phyloP scores from a whole-genome alignment of 2,113 vertebrate species.

The Ophiodon elongatus region DNA sequence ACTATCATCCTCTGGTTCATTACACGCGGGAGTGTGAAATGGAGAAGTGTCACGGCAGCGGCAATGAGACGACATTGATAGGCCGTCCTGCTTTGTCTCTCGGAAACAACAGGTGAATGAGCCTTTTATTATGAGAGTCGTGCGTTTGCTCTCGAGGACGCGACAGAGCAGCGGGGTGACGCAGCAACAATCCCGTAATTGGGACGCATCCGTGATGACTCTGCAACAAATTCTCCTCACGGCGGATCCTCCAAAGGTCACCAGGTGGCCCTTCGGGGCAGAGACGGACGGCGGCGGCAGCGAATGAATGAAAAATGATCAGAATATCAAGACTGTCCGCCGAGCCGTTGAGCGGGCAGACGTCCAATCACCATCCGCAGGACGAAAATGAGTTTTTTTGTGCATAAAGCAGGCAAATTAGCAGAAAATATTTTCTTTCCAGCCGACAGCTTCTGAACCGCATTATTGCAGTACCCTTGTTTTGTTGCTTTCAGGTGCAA shows the following conservation, averaged over 20 bases:
- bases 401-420: slow-evolving; percentile 20
- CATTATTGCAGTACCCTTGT: neutral
- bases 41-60: neutral
- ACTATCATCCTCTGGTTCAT: slow-evolving; percentile 49
- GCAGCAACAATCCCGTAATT: neutral
- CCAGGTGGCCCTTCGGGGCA: slow-evolving; percentile 23
- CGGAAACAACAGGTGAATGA: neutral
- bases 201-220: neutral
- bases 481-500: slow-evolving; percentile 33
- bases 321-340: slow-evolving; percentile 21
- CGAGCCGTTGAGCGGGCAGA: neutral
- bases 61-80: neutral
- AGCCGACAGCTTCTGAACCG: slow-evolving; percentile 7
- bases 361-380: slow-evolving; percentile 10
- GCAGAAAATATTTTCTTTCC: neutral
- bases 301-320: slow-evolving; percentile 43
- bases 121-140: neutral
- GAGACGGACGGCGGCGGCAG: slow-evolving; percentile 26
- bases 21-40: slow-evolving; percentile 35
- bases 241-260: slow-evolving; percentile 47
- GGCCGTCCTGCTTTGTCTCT: neutral
- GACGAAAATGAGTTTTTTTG: neutral
- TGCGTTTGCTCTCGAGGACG: too few relatives aligned
- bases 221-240: neutral
- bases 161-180: neutral